These are phyloP conservation scores for Brachionus rubens DNA, from an alignment of 1,140 invertebrate species.

Conservation along the genomic window DNA sequence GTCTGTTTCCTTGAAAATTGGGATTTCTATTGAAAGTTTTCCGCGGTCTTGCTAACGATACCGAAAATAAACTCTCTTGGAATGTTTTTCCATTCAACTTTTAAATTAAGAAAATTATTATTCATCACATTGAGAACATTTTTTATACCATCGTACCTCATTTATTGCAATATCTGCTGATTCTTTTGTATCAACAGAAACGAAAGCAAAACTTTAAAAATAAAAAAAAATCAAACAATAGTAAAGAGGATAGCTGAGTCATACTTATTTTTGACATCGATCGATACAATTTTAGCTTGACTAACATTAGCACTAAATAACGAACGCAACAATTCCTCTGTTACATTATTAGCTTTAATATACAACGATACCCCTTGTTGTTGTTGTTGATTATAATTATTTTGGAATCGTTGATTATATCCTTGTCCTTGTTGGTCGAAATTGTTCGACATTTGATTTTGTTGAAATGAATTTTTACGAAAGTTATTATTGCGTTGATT, in stretches of 20 bases:
- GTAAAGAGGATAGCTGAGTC: neutral
- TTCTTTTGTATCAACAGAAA: constrained; percentile 35
- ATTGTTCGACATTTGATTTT: neutral
- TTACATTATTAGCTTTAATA: constrained; percentile 45
- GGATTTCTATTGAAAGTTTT: constrained; percentile 17
- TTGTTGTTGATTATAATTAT: neutral
- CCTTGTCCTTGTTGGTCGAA: neutral
- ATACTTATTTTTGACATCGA: constrained; percentile 45
- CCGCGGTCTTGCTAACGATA: constrained; percentile 20
- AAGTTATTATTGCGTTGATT: constrained; percentile 18
- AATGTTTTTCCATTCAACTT: constrained; percentile 46
- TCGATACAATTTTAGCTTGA: constrained; percentile 27
- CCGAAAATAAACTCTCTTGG: constrained; percentile 35
- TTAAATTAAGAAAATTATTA: neutral
- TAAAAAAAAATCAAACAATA: neutral
- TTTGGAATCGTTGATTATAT: neutral
- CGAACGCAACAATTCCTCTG: neutral
- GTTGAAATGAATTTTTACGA: constrained; percentile 6
- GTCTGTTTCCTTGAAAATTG: neutral
- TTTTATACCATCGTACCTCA: neutral
- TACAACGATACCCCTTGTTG: constrained; percentile 34
- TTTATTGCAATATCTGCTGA: constrained; percentile 37
- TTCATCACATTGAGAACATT: neutral
- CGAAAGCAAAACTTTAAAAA: constrained; percentile 34
- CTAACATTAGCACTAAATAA: constrained; percentile 23